These are phyloP conservation scores for Chascanopsetta lugubris DNA, from an alignment of 2,113 vertebrate species.

Conservation along the genomic window DNA sequence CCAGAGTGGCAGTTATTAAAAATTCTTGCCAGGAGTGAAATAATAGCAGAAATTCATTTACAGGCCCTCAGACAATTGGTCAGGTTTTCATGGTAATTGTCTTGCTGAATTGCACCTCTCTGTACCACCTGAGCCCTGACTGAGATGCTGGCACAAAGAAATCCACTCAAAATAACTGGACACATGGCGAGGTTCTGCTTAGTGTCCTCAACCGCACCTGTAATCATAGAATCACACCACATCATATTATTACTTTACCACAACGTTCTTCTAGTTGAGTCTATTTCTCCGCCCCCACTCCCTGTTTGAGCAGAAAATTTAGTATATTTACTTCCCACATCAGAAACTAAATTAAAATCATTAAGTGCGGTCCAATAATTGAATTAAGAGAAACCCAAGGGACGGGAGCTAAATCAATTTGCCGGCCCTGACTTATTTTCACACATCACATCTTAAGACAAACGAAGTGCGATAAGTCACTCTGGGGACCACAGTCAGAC, in stretches of 20 bases:
- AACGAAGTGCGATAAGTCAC: slow-evolving; percentile 53
- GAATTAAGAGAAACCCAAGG: slow-evolving; percentile 51
- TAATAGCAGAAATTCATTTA: slow-evolving; percentile 67
- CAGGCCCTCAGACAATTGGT: slow-evolving; percentile 53
- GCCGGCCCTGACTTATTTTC: slow-evolving; percentile 63
- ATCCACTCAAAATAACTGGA: background rate
- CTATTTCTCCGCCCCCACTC: background rate
- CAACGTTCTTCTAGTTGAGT: background rate
- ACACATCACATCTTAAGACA: slow-evolving; percentile 61
- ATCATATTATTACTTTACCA: background rate
- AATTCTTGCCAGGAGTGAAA: slow-evolving; percentile 70
- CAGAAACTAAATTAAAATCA: slow-evolving; percentile 49
- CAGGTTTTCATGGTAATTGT: slow-evolving; percentile 71
- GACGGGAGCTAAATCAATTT: slow-evolving; percentile 59
- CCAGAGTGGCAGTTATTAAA: slow-evolving; percentile 57
- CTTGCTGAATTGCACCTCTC: slow-evolving; percentile 65
- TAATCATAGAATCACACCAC: background rate
- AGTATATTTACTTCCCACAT: slow-evolving; percentile 44
- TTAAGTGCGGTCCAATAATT: slow-evolving; percentile 58
- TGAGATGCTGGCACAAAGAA: slow-evolving; percentile 1
- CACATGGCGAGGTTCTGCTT: slow-evolving; percentile 14
- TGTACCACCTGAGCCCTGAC: slow-evolving; percentile 67
- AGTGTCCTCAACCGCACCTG: background rate
- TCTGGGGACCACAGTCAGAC: slow-evolving; percentile 44
- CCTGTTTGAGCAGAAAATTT: slow-evolving; percentile 14